Percentiles rank a stretch among this genome's conserved stretches.
phyloP scores from a whole-genome alignment of 2,797 vertebrate species.

The Melanogrammus aeglefinus region DNA sequence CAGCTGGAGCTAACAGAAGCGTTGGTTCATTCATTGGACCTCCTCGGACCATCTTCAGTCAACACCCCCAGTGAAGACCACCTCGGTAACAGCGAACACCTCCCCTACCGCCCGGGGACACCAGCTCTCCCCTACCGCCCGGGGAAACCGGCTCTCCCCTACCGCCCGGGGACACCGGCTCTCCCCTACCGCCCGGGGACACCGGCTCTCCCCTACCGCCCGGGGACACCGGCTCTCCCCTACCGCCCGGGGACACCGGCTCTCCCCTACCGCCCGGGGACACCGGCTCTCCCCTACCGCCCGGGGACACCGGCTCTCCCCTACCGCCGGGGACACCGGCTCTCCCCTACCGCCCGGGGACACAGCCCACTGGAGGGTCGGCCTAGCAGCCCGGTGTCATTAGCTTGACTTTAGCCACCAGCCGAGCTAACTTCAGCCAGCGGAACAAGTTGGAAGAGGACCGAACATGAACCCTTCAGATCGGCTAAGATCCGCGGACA shows the following conservation, averaged over 20 bases:
- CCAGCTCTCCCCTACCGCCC: conserved; percentile 34
- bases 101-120: conserved; percentile 11
- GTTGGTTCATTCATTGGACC: background rate
- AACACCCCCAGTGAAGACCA: background rate
- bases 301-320: background rate
- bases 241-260: too few species aligned
- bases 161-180: background rate
- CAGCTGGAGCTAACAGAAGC: background rate
- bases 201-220: too few species aligned
- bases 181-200: conserved; percentile 35
- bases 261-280: too few species aligned
- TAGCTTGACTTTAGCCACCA: background rate
- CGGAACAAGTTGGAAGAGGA: conserved; percentile 21
- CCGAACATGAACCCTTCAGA: conserved; percentile 47
- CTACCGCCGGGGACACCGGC: background rate
- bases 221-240: too few species aligned
- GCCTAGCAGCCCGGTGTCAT: conserved; percentile 23
- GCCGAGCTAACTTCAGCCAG: conserved; percentile 8
- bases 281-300: too few species aligned
- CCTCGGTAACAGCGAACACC: background rate
- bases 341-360: conserved; percentile 35
- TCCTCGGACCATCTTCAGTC: background rate
- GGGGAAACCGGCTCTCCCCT: conserved; percentile 15
- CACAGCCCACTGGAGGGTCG: conserved; percentile 20
- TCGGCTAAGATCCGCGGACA: conserved; percentile 36